phyloP scores from a whole-genome alignment of 2,113 vertebrate species.

The Pseudorectes ferrugineus region DNA sequence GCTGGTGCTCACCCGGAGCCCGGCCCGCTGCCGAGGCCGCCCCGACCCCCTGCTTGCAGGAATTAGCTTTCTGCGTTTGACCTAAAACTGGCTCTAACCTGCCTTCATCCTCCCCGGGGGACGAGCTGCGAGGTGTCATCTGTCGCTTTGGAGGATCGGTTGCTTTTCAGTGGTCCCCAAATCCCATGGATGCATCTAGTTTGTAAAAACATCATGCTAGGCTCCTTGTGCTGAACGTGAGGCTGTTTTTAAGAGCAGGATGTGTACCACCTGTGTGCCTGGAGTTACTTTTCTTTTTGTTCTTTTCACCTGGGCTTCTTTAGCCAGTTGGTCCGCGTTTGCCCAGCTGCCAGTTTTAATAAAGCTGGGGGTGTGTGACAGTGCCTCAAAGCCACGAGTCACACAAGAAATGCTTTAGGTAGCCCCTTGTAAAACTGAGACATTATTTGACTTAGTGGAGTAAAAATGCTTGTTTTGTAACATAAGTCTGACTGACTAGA shows the following conservation, averaged over 20 bases:
- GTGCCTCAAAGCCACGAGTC: not conserved
- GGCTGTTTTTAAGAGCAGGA: not conserved
- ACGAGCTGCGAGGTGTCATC: not conserved
- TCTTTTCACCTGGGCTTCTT: not conserved
- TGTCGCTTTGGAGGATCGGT: not conserved
- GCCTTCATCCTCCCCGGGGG: not conserved
- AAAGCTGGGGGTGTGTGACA: not conserved
- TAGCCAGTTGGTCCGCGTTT: rapidly evolving
- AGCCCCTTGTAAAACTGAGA: not conserved
- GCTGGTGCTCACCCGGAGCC: not conserved
- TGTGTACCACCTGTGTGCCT: not conserved
- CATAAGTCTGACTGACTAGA: not conserved
- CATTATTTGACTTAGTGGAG: not conserved
- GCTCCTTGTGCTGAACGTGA: not conserved
- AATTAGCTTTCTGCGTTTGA: not conserved
- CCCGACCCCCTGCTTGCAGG: not conserved
- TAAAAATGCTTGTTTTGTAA: not conserved
- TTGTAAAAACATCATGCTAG: not conserved
- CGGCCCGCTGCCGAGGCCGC: not conserved
- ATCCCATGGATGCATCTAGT: rapidly evolving
- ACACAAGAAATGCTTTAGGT: not conserved
- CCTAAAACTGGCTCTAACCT: not conserved
- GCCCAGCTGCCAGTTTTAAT: not conserved
- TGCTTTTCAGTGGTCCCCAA: not conserved
- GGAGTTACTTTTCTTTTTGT: not conserved